These are phyloP conservation scores for Magallana gigas DNA, from an alignment of 1,140 invertebrate genomes.

Conservation along the genomic window DNA sequence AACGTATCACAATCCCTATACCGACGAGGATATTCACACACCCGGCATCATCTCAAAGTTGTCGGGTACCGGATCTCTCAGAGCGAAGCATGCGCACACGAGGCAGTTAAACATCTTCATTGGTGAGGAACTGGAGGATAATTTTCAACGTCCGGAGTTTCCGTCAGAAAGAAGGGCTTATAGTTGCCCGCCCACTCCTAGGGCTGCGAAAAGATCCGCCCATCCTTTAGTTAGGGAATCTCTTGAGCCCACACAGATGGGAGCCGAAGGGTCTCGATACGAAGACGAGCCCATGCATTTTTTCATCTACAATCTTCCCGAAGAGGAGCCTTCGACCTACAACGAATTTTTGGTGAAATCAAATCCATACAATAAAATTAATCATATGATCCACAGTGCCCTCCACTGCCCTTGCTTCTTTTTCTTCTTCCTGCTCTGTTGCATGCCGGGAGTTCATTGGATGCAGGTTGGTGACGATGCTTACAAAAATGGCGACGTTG, in stretches of 20 bases:
- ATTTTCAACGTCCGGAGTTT: slow-evolving; percentile 29
- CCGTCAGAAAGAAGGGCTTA: neutral
- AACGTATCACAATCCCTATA: slow-evolving; percentile 34
- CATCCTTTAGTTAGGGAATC: slow-evolving; percentile 15
- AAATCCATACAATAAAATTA: slow-evolving; percentile 62
- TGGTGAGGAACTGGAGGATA: slow-evolving; percentile 63
- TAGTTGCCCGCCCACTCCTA: slow-evolving; percentile 51
- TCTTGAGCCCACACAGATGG: neutral
- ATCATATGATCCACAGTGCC: slow-evolving; percentile 59
- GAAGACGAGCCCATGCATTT: slow-evolving; percentile 36
- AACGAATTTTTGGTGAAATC: slow-evolving; percentile 52
- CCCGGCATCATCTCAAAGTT: neutral
- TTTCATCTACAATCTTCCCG: slow-evolving; percentile 45
- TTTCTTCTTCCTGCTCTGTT: slow-evolving; percentile 66
- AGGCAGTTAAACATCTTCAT: slow-evolving; percentile 62
- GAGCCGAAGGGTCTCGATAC: neutral
- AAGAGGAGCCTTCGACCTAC: slow-evolving; percentile 40
- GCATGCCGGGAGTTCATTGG: slow-evolving; percentile 58
- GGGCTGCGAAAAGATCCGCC: neutral
- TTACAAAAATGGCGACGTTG: slow-evolving; percentile 56
- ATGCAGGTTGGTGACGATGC: slow-evolving; percentile 58
- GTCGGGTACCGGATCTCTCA: slow-evolving; percentile 11
- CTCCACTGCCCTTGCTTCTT: slow-evolving; percentile 64
- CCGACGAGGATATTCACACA: neutral
- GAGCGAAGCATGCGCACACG: slow-evolving; percentile 44